Evolutionary conservation across 2,797 vertebrate genomes (phyloP), one percentile per base, ranked within the genome.

Genomic region (Phataginus tricuspis): DNA sequence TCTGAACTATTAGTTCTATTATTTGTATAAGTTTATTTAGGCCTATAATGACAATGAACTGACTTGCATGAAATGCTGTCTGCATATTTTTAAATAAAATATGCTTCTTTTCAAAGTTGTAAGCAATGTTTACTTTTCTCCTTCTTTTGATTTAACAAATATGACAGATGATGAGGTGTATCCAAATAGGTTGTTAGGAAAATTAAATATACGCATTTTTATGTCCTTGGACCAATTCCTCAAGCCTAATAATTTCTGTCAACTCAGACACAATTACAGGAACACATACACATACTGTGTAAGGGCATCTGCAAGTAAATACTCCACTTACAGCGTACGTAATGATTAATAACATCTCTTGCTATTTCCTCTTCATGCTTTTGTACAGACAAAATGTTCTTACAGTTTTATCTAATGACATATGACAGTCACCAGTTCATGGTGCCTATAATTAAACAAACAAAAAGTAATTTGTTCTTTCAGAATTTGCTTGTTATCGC

Each of bases 11-110:
- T 72, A 64, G 39, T 93, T 82, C 72, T 64, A 12, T 95, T 96
- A 90, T 88, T 90, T 91, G 37, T 95, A 1, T 59, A 74, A 69
- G 63, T 75, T 95, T 86, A 59, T 82, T 87, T 96, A 93, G 49
- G 23, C 23, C 45, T 89, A n/a, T 63, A 78, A 85, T 82, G 72
- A 78, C 37, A 87, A 74, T 69, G 21, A 91, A 93, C 18, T n/a
- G 29, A 66, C 29, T 55, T 64, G 68, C 89, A 34, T 53, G 55
- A 78, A 39, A 37, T 77, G 45, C 10, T 25, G 88, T 78, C 94
- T 77, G 37, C 15, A 57, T 82, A 86, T 83, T 83, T 92, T 91
- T 21, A 89, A 82, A 34, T 85, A 89, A 94, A 68, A n/a, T 57
- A 68, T 9, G 9, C n/a, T 42, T 93, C 45, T 31, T 94, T 94